These are phyloP conservation scores for Microcebus murinus DNA, from an alignment of 2,113 vertebrate genomes.

Conservation along the genomic window DNA sequence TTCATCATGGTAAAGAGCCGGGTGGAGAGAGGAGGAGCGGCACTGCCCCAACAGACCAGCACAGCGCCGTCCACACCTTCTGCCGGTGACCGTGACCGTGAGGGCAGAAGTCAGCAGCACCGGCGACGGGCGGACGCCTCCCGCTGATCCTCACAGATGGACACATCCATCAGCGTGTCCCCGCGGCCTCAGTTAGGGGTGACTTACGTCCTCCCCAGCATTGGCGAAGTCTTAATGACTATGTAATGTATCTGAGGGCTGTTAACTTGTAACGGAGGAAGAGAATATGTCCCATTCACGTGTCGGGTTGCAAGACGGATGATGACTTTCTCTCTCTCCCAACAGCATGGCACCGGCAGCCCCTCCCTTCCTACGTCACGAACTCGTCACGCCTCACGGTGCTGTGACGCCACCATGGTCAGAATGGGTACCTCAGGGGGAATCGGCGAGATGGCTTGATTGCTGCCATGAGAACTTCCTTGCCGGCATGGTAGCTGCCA, in stretches of 20 bases:
- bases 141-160: conserved; percentile 62
- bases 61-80: neutral
- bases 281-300: conserved; percentile 54
- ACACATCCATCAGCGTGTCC: conserved; percentile 59
- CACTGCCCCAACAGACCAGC: neutral
- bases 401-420: conserved; percentile 90
- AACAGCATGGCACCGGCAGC: conserved; percentile 92
- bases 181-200: conserved; percentile 34
- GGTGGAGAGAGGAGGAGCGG: neutral
- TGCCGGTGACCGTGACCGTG: neutral
- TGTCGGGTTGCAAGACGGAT: conserved; percentile 3
- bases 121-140: neutral
- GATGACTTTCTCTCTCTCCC: conserved; percentile 58
- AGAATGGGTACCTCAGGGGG: conserved; percentile 92
- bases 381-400: conserved; percentile 92
- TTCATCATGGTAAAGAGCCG: neutral
- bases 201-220: conserved; percentile 46
- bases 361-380: conserved; percentile 95
- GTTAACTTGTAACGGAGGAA: conserved; percentile 69
- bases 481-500: neutral
- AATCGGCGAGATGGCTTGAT: conserved; percentile 83
- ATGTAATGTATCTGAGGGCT: conserved; percentile 64
- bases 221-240: conserved; percentile 64
- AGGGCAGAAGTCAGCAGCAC: neutral
- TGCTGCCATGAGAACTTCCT: neutral